Evolutionary conservation across 1,140 invertebrate genomes (phyloP).

Genomic region (Achroia grisella): DNA sequence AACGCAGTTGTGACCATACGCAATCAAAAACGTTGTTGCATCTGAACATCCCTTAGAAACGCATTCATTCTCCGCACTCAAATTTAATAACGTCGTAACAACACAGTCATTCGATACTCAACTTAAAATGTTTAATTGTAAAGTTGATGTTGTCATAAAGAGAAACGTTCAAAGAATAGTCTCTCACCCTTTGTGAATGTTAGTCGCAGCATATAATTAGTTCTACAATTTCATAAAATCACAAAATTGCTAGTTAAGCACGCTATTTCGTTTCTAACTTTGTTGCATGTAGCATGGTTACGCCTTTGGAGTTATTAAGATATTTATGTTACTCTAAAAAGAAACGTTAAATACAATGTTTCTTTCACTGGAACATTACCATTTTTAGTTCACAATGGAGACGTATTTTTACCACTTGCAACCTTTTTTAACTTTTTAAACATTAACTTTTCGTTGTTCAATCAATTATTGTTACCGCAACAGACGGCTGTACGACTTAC

Average conservation of each 20-base stretch:
- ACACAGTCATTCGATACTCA: conserved; percentile 11
- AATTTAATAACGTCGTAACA: conserved; percentile 23
- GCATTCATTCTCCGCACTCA: conserved; percentile 42
- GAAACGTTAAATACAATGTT: background rate
- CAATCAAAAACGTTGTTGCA: conserved; percentile 34
- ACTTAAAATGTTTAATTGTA: conserved; percentile 12
- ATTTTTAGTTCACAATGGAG: no score
- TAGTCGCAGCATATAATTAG: conserved; percentile 66
- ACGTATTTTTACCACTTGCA: no score
- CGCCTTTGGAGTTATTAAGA: background rate
- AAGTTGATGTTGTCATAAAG: conserved; percentile 10
- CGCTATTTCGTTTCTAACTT: conserved; percentile 13
- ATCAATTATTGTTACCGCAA: no score
- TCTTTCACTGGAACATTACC: background rate
- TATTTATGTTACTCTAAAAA: background rate
- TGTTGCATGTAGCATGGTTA: conserved; percentile 6
- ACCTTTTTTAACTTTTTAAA: no score
- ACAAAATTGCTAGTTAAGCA: conserved; percentile 68
- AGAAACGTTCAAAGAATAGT: conserved; percentile 21
- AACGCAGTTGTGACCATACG: background rate
- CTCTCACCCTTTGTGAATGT: conserved; percentile 52
- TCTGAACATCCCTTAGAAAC: conserved; percentile 69
- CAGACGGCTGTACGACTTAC: no score
- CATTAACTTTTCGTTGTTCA: no score
- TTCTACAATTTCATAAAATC: conserved; percentile 7